Conservation (phyloP, 2,113 vertebrate genomes). For the Paradoxurus hermaphroditus region DNA sequence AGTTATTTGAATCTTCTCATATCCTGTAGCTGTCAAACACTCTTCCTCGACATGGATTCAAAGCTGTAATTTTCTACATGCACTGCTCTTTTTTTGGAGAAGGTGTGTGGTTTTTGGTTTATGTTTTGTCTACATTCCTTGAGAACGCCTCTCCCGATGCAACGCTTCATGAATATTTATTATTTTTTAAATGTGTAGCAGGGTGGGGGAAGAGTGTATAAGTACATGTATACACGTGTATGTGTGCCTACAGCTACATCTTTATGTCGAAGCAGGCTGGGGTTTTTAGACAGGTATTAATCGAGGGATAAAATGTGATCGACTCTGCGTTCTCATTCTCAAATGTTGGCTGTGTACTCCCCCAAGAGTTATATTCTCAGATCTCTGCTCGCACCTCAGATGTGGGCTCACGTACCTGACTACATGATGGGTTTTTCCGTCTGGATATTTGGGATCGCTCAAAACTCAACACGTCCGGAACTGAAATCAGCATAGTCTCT, state of each 20-base stretch:
- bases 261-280: not conserved
- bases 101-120: not conserved
- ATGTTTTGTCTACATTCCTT: slow-evolving; percentile 52
- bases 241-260: not conserved
- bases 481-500: not conserved
- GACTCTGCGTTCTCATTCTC: not conserved
- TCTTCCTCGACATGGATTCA: slow-evolving; percentile 34
- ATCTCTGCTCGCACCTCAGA: not conserved
- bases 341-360: not conserved
- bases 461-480: not conserved
- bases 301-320: not conserved
- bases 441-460: not conserved
- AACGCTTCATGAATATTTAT: not conserved
- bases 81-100: not conserved
- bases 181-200: not conserved
- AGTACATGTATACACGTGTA: rapidly evolving
- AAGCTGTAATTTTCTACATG: slow-evolving; percentile 48
- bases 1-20: not conserved
- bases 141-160: not conserved
- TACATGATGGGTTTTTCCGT: not conserved
- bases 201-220: not conserved
- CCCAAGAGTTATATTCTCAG: not conserved
- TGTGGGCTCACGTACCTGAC: not conserved
- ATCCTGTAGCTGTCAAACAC: slow-evolving; percentile 35
- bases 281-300: not conserved